Evolutionary conservation across 2,797 vertebrate species (phyloP), one percentile per base, ranked within the genome.

Genomic region (Melanitta fusca): DNA sequence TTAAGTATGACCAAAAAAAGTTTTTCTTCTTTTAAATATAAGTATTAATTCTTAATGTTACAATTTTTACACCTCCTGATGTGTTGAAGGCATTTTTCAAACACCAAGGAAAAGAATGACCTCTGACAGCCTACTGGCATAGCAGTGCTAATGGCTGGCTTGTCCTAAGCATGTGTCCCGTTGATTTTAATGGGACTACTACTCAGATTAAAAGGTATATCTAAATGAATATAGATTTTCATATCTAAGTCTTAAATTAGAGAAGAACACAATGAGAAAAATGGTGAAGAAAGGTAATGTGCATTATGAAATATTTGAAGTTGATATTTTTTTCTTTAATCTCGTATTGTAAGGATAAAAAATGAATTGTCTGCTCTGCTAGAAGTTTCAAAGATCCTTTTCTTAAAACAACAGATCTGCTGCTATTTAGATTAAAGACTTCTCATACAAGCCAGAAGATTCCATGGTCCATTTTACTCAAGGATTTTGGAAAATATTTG

Each of bases 401-500:
- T 72, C 58, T 80, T 85, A 54, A 87, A 89, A 92, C 41, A 94
- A 51, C 8, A 83, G 72, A 58, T 69, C 64, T 3, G 12, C 30
- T 81, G 13, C 27, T 93, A 21, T 74, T 93, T 86, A 68, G n/a
- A 79, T 81, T 64, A 88, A 95, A 95, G 85, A 62, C 24, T 83
- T 84, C n/a, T 81, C 51, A 49, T 77, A 71, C 10, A 45, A 92
- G 43, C 58, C 64, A 54, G 39, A 79, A 85, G 51, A 86, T 60
- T 85, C 77, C 81, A 41, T 30, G 80, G 71, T 60, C 34, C 34
- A 68, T 91, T 93, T 6, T 80, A 56, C 78, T 78, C 2, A 13
- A 93, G 32, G 45, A 83, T 85, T 93, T 84, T 69, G 36, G 68
- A 85, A 95, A 89, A 85, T 61, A 81, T 12, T 74, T 80, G 11